Percentiles rank a stretch among this genome's conserved stretches.
Evolutionary conservation across 2,888 invertebrate genomes (phyloP).

Genomic region (Acronicta psi): DNA sequence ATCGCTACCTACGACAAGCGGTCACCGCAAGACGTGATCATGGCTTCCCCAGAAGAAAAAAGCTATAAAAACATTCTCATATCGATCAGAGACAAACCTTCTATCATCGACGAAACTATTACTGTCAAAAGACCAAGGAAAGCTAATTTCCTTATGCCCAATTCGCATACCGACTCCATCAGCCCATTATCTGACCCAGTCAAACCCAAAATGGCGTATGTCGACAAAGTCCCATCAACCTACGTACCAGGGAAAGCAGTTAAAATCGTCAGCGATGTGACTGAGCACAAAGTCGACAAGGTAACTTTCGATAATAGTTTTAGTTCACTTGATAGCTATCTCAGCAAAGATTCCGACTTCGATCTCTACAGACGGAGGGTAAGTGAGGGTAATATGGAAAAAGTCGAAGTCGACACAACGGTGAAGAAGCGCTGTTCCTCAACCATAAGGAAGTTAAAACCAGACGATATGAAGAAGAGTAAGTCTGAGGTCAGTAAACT

Average conservation of each 20-base stretch:
- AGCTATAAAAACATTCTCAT: constrained; percentile 84
- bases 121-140: constrained; percentile 77
- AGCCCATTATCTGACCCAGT: constrained; percentile 70
- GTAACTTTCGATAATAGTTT: constrained; percentile 79
- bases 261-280: constrained; percentile 90
- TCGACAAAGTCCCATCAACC: constrained; percentile 75
- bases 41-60: constrained; percentile 83
- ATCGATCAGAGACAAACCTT: constrained; percentile 79
- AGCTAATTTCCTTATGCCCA: constrained; percentile 77
- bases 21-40: constrained; percentile 85
- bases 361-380: constrained; percentile 77
- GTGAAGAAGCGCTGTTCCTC: constrained; percentile 82
- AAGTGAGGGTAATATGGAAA: constrained; percentile 80
- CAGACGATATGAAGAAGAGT: constrained; percentile 82
- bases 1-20: constrained; percentile 73
- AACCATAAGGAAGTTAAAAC: constrained; percentile 76
- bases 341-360: constrained; percentile 79
- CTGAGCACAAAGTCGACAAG: constrained; percentile 80
- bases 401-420: constrained; percentile 53
- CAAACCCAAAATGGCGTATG: constrained; percentile 82
- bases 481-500: constrained; percentile 87
- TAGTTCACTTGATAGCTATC: constrained; percentile 88
- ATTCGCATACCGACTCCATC: constrained; percentile 74
- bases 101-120: constrained; percentile 78
- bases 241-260: constrained; percentile 93